phyloP scores from a whole-genome alignment of 1,140 invertebrate genomes.

The Apis florea region DNA sequence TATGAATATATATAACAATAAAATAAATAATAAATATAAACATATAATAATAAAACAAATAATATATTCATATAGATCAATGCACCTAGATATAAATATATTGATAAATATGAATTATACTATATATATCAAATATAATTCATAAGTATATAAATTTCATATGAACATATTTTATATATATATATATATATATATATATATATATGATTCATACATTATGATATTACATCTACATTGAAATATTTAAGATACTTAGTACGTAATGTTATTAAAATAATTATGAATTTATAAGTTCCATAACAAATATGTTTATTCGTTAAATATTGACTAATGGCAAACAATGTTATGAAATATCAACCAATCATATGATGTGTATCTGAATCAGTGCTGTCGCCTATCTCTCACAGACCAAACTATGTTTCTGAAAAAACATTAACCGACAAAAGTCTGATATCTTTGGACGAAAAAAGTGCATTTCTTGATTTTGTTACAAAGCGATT shows the following conservation, averaged over 20 bases:
- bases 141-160: not conserved
- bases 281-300: constrained; percentile 21
- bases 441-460: constrained; percentile 3
- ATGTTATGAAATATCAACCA: constrained; percentile 31
- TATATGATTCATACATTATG: not conserved
- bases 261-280: constrained; percentile 15
- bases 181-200: not conserved
- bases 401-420: constrained; percentile 21
- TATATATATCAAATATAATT: not conserved
- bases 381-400: constrained; percentile 27
- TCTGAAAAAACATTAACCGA: constrained; percentile 25
- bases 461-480: not conserved
- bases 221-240: not conserved
- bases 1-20: too few species aligned
- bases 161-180: not conserved
- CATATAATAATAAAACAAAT: not conserved
- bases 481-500: not conserved
- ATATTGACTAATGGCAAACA: constrained; percentile 3
- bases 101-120: not conserved
- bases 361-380: constrained; percentile 23
- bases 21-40: not conserved
- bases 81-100: not conserved
- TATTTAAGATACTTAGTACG: not conserved
- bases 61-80: not conserved
- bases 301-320: constrained; percentile 33